These are phyloP conservation scores for Hyles lineata DNA, from an alignment of 2,888 invertebrate species.

Conservation along the genomic window DNA sequence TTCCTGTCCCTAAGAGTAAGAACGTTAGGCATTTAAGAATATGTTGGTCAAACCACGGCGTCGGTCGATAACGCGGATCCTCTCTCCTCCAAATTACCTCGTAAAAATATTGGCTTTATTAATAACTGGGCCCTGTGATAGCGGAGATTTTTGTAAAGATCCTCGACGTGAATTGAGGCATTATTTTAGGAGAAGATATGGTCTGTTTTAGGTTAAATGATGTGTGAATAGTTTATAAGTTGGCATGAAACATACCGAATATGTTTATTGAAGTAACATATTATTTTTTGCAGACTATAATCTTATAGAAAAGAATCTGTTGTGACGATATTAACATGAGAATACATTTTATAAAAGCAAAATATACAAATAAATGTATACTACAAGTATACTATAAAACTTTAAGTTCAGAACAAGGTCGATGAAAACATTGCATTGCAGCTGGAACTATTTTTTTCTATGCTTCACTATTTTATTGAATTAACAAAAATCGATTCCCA, in stretches of 20 bases:
- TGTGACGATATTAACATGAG: too few relatives aligned
- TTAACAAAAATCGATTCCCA: conserved; percentile 46
- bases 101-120: conserved; percentile 24
- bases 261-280: neutral
- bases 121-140: conserved; percentile 22
- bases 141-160: conserved; percentile 19
- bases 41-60: conserved; percentile 81
- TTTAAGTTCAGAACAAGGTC: neutral
- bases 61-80: conserved; percentile 71
- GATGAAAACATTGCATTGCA: neutral
- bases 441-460: conserved; percentile 6
- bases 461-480: neutral
- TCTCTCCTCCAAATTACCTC: conserved; percentile 28
- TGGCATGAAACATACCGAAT: neutral
- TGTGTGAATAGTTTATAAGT: neutral
- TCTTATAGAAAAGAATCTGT: neutral
- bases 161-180: neutral
- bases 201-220: neutral
- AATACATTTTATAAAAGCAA: too few relatives aligned
- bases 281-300: neutral
- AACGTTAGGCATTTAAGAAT: conserved; percentile 76
- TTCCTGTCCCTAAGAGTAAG: conserved; percentile 51
- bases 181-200: conserved; percentile 1
- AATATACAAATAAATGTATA: too few relatives aligned
- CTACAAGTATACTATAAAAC: neutral